A percentile compares a stretch with the other conserved stretches of the same genome.
Conservation (phyloP, 2,888 invertebrate genomes). For the Sipunculus nudus region DNA sequence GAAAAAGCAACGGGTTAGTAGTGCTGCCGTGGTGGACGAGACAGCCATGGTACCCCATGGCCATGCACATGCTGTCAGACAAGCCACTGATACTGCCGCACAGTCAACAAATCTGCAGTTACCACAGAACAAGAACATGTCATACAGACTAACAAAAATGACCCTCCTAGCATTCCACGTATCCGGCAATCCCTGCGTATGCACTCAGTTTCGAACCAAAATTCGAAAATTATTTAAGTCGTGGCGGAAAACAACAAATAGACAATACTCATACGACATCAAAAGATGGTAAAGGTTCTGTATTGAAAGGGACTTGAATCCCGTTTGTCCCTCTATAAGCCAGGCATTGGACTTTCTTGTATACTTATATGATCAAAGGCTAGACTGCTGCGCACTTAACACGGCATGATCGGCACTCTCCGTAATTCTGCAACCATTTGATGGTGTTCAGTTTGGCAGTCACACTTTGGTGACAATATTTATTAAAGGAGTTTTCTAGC, state of each 20-base stretch:
- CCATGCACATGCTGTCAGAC: too few relatives aligned
- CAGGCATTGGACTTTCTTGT: too few relatives aligned
- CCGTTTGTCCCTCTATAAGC: constrained; percentile 16
- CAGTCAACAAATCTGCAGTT: too few relatives aligned
- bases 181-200: constrained; percentile 21
- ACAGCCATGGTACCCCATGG: too few relatives aligned
- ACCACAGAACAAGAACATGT: too few relatives aligned
- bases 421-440: background rate
- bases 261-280: constrained; percentile 21
- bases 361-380: constrained; percentile 5
- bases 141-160: too few relatives aligned
- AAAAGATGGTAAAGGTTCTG: constrained; percentile 21
- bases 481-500: constrained; percentile 32
- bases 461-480: constrained; percentile 23
- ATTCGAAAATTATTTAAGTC: constrained; percentile 24
- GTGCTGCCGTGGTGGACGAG: too few relatives aligned
- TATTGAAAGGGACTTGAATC: constrained; percentile 14
- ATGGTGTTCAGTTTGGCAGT: background rate
- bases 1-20: too few relatives aligned
- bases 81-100: too few relatives aligned
- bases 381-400: constrained; percentile 28
- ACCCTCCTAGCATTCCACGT: too few relatives aligned
- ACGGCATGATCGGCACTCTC: constrained; percentile 19
- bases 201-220: background rate
- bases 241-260: constrained; percentile 31